Evolutionary conservation across 2,113 vertebrate species (phyloP), one percentile per base, ranked within the genome.

Genomic region (Siniperca knerii): DNA sequence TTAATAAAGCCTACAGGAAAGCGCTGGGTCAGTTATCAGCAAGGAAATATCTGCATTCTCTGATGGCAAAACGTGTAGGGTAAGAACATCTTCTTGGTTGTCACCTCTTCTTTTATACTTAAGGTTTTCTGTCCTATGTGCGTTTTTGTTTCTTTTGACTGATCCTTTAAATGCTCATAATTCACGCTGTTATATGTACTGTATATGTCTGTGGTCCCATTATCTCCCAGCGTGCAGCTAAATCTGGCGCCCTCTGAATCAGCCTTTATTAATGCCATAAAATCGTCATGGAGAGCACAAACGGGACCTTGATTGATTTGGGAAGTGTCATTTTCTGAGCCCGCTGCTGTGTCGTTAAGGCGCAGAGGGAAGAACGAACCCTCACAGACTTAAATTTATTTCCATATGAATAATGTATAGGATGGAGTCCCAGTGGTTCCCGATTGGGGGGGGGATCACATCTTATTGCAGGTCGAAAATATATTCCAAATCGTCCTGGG

Each of bases 1-100:
- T 99, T 96, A 97, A 97, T 95, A 97, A 98, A 97, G 97, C 97
- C 94, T 98, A 98, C 95, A 97, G 97, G 94, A 97, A 97, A 95
- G 96, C 96, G 91, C 94, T 98, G 95, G 97, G 97, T 90, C 97
- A 97, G 94, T 92, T 98, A 92, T 98, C 97, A 77, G 97, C 97
- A 89, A 96, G 97, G 92, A 97, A 97, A 95, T 98, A 98, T 91
- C 96, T 99, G 88, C 97, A 97, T 94, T 96, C 97, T 80, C 95
- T 98, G 90, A 95, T 97, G 97, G 96, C 97, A 94, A 97, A 97
- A 82, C 95, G 97, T 90, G 94, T 97, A 93, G 97, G 98, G 98
- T 99, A 98, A 98, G 96, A 95, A 84, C 85, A 85, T 72, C 88
- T 90, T 85, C 69, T 91, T 91, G 81, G 61, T 82, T 81, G 87